A percentile compares a stretch with the other conserved stretches of the same genome.
Evolutionary conservation across 2,797 vertebrate species (phyloP).

Genomic region (Hippopotamyrus pictus): DNA sequence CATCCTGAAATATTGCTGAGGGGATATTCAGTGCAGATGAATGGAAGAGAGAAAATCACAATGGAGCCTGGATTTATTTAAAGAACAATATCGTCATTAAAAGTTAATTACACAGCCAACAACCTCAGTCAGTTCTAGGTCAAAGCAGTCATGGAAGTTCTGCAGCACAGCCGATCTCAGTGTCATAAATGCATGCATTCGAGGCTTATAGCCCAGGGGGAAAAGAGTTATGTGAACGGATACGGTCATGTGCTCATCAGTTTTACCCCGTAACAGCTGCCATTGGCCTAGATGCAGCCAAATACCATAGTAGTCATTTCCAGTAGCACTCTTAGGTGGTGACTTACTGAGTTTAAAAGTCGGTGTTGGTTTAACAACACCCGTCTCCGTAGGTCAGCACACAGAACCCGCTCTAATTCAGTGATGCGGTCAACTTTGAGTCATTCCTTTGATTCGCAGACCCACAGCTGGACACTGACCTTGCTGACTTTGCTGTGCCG

Average conservation of each 20-base stretch:
- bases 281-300: neutral
- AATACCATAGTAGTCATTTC: neutral
- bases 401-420: neutral
- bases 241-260: neutral
- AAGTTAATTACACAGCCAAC: constrained; percentile 13
- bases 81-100: constrained; percentile 1
- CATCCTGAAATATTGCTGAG: neutral
- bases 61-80: constrained; percentile 12
- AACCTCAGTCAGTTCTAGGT: neutral
- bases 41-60: neutral
- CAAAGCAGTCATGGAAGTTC: neutral
- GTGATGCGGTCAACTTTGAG: neutral
- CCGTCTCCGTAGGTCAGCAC: neutral
- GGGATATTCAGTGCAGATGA: neutral
- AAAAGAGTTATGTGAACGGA: neutral
- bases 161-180: neutral
- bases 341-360: neutral
- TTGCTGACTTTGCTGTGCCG: neutral
- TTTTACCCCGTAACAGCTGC: neutral
- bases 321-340: neutral
- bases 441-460: neutral
- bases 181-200: neutral
- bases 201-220: neutral
- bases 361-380: neutral
- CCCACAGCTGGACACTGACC: neutral